phyloP scores from a whole-genome alignment of 2,888 invertebrate genomes.

The Nowickia ferox region DNA sequence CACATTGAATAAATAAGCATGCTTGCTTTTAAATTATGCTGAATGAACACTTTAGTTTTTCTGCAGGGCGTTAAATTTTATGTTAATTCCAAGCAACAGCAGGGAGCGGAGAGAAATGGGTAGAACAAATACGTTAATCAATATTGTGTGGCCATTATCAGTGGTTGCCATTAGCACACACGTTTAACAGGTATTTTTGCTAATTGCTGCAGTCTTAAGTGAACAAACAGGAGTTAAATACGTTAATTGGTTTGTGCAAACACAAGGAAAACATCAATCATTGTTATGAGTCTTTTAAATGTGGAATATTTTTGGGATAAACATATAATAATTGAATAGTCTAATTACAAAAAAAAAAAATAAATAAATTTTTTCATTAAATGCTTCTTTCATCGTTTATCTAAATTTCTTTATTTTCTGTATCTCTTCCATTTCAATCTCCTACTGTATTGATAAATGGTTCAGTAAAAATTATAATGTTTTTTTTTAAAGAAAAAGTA shows the following conservation, averaged over 20 bases:
- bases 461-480: no score
- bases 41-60: slow-evolving; percentile 18
- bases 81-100: background rate
- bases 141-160: slow-evolving; percentile 27
- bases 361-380: no score
- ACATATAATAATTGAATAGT: no score
- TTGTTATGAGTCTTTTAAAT: background rate
- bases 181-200: slow-evolving; percentile 28
- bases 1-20: slow-evolving; percentile 19
- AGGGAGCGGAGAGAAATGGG: no score
- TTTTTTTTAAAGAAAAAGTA: no score
- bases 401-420: no score
- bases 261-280: background rate
- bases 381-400: no score
- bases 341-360: no score
- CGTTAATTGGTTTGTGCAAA: background rate
- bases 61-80: background rate
- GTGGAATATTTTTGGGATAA: no score
- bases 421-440: no score
- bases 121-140: background rate
- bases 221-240: background rate
- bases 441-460: no score
- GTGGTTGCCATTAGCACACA: slow-evolving; percentile 25
- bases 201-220: slow-evolving; percentile 15
- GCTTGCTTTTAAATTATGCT: slow-evolving; percentile 30